Conservation (phyloP, 1,140 invertebrate genomes). For the Leptinotarsa defecta region DNA sequence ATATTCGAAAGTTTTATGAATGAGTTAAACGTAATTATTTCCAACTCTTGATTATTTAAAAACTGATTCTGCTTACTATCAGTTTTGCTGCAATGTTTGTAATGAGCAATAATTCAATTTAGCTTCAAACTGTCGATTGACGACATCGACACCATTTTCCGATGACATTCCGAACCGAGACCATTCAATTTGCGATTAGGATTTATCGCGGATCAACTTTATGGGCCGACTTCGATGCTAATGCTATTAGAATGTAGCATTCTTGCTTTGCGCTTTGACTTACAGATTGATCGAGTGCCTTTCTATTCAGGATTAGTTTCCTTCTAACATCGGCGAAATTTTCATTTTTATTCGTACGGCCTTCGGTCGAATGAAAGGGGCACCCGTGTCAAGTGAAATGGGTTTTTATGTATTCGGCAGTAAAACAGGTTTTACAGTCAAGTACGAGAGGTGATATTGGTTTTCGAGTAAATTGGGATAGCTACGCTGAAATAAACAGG, state of each 20-base stretch:
- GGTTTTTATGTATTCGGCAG: background rate
- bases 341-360: conserved; percentile 34
- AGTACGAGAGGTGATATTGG: background rate
- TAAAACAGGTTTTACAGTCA: conserved; percentile 2
- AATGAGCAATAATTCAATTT: too few species aligned
- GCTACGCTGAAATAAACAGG: background rate
- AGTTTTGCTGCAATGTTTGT: too few species aligned
- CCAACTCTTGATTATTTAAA: too few species aligned
- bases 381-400: background rate
- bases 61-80: too few species aligned
- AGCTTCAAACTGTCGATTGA: too few species aligned
- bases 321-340: conserved; percentile 38
- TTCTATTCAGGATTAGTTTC: conserved; percentile 33
- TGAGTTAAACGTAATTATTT: too few species aligned
- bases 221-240: conserved; percentile 44
- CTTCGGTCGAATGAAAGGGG: conserved; percentile 24
- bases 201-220: conserved; percentile 49
- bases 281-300: conserved; percentile 45
- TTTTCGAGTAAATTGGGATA: background rate
- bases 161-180: conserved; percentile 12
- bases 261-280: conserved; percentile 44
- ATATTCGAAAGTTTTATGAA: too few species aligned
- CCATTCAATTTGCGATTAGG: conserved; percentile 50
- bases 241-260: conserved; percentile 48
- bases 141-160: background rate